phyloP scores from a whole-genome alignment of 2,113 vertebrate species.

The Tretioscincus oriximinensis region DNA sequence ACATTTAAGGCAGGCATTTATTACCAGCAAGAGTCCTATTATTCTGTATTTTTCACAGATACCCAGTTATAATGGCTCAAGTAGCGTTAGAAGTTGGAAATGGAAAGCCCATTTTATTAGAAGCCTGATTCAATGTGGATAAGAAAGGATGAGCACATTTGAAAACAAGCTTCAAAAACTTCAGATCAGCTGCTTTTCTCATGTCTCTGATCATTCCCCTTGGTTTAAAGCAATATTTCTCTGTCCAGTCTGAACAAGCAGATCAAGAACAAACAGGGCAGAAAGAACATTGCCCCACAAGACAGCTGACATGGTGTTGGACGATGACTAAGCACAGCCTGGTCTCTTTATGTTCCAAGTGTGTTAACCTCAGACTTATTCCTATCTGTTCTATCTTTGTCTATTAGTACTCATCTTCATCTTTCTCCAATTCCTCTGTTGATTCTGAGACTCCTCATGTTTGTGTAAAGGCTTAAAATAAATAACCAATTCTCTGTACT shows the following conservation, averaged over 20 bases:
- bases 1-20: background rate
- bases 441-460: background rate
- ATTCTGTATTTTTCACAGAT: too few species aligned
- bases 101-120: background rate
- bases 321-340: background rate
- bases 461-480: background rate
- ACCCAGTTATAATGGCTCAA: background rate
- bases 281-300: slow-evolving; percentile 1
- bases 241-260: background rate
- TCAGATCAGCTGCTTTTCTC: slow-evolving; percentile 9
- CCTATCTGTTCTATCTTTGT: background rate
- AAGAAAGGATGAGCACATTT: background rate
- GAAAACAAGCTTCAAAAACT: background rate
- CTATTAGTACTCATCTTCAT: background rate
- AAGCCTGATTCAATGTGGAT: background rate
- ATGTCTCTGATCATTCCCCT: background rate
- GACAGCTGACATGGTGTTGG: slow-evolving; percentile 1
- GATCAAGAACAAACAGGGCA: slow-evolving; percentile 1
- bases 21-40: background rate
- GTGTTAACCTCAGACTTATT: too few species aligned
- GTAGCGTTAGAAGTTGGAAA: background rate
- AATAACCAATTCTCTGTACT: background rate
- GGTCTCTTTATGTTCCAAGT: background rate
- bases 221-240: background rate
- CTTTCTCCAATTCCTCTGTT: background rate